Evolutionary conservation across 2,113 vertebrate genomes (phyloP).

Genomic region (Polypterus senegalus): DNA sequence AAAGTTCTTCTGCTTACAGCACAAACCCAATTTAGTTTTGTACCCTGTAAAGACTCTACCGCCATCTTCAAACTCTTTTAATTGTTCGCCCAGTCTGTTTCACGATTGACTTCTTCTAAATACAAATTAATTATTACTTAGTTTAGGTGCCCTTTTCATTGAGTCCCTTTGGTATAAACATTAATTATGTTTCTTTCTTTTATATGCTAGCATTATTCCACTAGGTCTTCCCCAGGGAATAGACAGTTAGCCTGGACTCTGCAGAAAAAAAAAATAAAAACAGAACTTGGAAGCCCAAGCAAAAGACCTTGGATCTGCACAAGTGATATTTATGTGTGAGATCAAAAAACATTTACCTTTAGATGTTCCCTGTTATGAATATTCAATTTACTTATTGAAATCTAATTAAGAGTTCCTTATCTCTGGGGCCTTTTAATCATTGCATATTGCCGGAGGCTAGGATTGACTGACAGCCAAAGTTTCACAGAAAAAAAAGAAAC

Average conservation of each 20-base stretch:
- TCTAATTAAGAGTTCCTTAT: slow-evolving; percentile 92
- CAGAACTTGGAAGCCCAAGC: slow-evolving; percentile 43
- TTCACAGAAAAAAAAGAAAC: slow-evolving; percentile 47
- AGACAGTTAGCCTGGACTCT: slow-evolving; percentile 35
- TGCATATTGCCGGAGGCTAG: slow-evolving; percentile 81
- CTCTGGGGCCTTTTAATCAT: slow-evolving; percentile 97
- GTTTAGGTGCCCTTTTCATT: slow-evolving; percentile 59
- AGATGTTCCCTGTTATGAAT: slow-evolving; percentile 93
- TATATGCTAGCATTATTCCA: slow-evolving; percentile 56
- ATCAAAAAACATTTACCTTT: slow-evolving; percentile 74
- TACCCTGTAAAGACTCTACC: slow-evolving; percentile 34
- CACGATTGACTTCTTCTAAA: slow-evolving; percentile 51
- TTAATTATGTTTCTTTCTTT: slow-evolving; percentile 56
- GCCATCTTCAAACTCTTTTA: slow-evolving; percentile 25
- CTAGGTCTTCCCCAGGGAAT: slow-evolving; percentile 41
- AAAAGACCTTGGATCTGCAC: slow-evolving; percentile 60
- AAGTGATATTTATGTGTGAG: slow-evolving; percentile 64
- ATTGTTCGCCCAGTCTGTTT: slow-evolving; percentile 27
- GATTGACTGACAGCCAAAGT: slow-evolving; percentile 88
- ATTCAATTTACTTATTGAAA: slow-evolving; percentile 98
- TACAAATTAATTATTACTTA: slow-evolving; percentile 63
- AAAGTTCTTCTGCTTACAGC: no score
- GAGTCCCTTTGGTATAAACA: slow-evolving; percentile 65
- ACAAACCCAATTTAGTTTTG: neutral
- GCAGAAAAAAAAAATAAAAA: slow-evolving; percentile 25